Percentiles rank a stretch among this genome's conserved stretches.
Conservation (phyloP, 2,797 vertebrate genomes). For the Hafferia zeledoni region DNA sequence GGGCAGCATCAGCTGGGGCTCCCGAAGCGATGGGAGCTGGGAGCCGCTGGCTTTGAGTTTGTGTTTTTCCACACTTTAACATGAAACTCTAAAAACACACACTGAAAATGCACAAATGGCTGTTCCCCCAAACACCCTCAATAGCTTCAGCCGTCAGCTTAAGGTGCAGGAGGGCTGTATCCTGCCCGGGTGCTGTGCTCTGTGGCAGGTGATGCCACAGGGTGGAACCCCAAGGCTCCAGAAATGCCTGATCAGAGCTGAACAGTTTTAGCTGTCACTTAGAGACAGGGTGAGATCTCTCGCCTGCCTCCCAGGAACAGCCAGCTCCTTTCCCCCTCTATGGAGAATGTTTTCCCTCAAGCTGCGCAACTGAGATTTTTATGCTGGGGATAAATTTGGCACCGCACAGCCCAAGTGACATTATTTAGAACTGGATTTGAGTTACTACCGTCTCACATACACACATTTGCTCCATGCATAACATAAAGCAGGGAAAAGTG, state of each 20-base stretch:
- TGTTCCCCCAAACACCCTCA: fast-evolving
- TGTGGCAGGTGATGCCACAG: not conserved
- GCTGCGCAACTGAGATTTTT: not conserved
- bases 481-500: slow-evolving; percentile 40
- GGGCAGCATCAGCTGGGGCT: fast-evolving
- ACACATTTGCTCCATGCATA: slow-evolving; percentile 2
- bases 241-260: not conserved
- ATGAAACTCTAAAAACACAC: not conserved
- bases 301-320: not conserved
- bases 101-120: fast-evolving
- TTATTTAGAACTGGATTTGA: slow-evolving; percentile 59
- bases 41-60: too few relatives aligned
- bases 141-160: not conserved
- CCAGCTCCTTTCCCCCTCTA: slow-evolving; percentile 26
- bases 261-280: not conserved
- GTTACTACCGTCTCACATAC: slow-evolving; percentile 42
- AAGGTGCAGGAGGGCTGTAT: not conserved
- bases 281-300: not conserved
- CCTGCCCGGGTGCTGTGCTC: not conserved
- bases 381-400: slow-evolving; percentile 24
- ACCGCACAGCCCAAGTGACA: not conserved
- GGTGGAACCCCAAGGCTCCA: not conserved
- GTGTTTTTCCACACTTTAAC: not conserved
- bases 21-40: fast-evolving
- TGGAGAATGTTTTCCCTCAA: not conserved